Evolutionary conservation across 2,113 vertebrate genomes (phyloP), one percentile per base, ranked within the genome.

Genomic region (Rallus limicola): DNA sequence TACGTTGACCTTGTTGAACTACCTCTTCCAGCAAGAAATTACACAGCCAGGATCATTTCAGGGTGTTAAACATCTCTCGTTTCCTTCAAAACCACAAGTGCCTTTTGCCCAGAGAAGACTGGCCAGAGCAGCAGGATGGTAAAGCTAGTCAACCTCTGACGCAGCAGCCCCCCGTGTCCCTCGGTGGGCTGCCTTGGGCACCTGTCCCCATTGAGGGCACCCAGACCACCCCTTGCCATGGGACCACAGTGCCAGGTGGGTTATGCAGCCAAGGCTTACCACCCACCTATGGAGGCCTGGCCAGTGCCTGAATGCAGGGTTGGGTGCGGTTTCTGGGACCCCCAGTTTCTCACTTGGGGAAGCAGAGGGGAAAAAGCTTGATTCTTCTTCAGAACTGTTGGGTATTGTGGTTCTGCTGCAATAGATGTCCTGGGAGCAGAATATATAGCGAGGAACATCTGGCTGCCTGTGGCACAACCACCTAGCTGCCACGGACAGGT

Each of bases 61-160:
- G 28, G 46, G 40, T 56, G 68, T 77, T 80, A 88, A 80, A 72
- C 80, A 33, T 67, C 82, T 76, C 71, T 46, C 33, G 56, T 93
- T 94, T 86, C 71, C 71, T 80, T 90, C 50, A 55, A 80, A 92
- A 74, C 81, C 76, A 75, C 82, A 91, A 60, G 55, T 67, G 50
- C 17, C 25, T 72, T 95, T 65, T 91, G 33, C 68, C 53, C 31
- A 52, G 44, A 58, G 36, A 64, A 60, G 67, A 21, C 69, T 71
- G 56, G 53, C 26, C 50, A 77, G 58, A 82, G 40, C 8, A 56
- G 50, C 33, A 76, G 62, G 75, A 23, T 20, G 31, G 36, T 74
- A 63, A 86, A 48, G 36, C 46, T 38, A 42, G 36, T 42, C 58
- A 76, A 29, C 5, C 34, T 68, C 63, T n/a, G 63, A 68, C 21